Conservation (phyloP, 64 coral and sea anemone species). For the Dendronephthya gigantea region DNA sequence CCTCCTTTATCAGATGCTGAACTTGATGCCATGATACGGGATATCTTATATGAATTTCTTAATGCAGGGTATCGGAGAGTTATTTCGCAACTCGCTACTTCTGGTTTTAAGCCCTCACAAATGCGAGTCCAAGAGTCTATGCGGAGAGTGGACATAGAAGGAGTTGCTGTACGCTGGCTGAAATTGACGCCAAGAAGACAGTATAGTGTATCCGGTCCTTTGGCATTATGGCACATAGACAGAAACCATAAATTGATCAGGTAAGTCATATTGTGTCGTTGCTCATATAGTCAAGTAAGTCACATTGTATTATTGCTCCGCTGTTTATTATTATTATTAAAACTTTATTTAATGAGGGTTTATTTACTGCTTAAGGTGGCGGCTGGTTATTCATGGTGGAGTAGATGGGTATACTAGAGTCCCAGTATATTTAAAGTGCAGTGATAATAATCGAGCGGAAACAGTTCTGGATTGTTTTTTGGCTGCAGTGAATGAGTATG, state of each 20-base stretch:
- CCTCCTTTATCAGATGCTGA: too few species aligned
- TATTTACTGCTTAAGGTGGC: neutral
- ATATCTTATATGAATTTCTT: neutral
- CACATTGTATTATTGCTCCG: too few species aligned
- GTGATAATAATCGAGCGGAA: slow-evolving; percentile 5
- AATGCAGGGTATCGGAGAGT: neutral
- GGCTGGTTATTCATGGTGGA: neutral
- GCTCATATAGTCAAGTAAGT: neutral
- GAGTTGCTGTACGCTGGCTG: neutral
- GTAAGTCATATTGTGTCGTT: neutral
- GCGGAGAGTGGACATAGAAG: neutral
- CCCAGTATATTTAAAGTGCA: neutral
- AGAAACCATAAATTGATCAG: too few species aligned
- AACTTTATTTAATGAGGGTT: too few species aligned
- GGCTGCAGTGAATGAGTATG: neutral
- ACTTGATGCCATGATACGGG: neutral
- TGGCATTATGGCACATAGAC: neutral
- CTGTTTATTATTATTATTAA: neutral
- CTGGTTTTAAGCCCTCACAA: neutral
- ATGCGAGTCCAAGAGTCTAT: neutral
- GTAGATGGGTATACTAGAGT: neutral
- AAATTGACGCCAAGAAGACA: neutral
- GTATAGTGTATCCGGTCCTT: neutral
- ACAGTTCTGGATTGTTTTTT: neutral
- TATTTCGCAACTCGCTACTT: neutral